phyloP scores from a whole-genome alignment of 2,888 invertebrate species.

The Platyscelio sp. region DNA sequence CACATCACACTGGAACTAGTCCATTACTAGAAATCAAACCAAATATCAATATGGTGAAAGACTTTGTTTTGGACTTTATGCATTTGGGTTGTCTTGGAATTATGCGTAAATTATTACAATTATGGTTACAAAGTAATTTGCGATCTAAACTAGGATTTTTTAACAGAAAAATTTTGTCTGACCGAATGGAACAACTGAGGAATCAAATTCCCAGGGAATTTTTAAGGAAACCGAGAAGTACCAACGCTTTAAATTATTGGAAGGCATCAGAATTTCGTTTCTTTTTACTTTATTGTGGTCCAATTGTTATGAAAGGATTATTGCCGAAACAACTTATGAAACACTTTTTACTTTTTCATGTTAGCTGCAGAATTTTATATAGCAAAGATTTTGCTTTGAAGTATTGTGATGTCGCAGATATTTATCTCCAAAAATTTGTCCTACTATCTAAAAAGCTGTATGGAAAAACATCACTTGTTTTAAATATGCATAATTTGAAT shows the following conservation, averaged over 20 bases:
- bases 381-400: background rate
- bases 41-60: background rate
- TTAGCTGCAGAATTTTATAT: background rate
- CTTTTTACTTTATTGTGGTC: background rate
- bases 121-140: slow-evolving; percentile 13
- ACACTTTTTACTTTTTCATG: background rate
- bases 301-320: background rate
- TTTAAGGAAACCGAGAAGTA: background rate
- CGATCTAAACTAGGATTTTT: background rate
- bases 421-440: background rate
- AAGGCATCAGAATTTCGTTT: background rate
- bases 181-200: background rate
- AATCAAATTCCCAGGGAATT: background rate
- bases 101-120: slow-evolving; percentile 26
- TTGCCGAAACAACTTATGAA: background rate
- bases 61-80: slow-evolving; percentile 32
- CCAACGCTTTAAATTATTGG: background rate
- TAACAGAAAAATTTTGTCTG: background rate
- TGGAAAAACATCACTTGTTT: background rate
- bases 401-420: background rate
- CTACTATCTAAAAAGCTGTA: background rate
- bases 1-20: slow-evolving; percentile 18
- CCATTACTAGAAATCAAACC: slow-evolving; percentile 7
- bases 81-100: slow-evolving; percentile 33
- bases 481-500: slow-evolving; percentile 33